phyloP scores from a whole-genome alignment of 2,888 invertebrate species.

The Hymenopus coronatus region DNA sequence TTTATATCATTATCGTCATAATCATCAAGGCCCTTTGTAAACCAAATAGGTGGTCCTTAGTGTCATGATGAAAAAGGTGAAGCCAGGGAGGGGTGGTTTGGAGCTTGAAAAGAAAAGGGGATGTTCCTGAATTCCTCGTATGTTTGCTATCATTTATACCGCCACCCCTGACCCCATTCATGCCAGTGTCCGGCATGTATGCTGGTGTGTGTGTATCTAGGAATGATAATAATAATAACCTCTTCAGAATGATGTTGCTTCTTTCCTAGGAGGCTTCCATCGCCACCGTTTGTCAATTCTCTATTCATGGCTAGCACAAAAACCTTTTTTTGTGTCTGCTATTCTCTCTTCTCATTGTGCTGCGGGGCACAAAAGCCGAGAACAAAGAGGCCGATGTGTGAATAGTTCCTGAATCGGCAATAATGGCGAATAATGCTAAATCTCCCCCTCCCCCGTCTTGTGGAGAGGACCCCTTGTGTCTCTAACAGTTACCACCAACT shows the following conservation, averaged over 20 bases:
- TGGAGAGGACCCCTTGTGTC: background rate
- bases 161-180: background rate
- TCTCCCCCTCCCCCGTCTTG: constrained; percentile 17
- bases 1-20: background rate
- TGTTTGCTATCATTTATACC: constrained; percentile 31
- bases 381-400: constrained; percentile 33
- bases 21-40: constrained; percentile 20
- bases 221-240: constrained; percentile 23
- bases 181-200: constrained; percentile 9
- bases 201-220: background rate
- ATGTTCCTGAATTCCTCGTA: constrained; percentile 3
- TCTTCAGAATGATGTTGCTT: constrained; percentile 33
- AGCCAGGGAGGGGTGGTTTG: constrained; percentile 26
- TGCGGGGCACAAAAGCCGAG: constrained; percentile 19
- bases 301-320: constrained; percentile 31
- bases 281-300: constrained; percentile 30
- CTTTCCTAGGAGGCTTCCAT: constrained; percentile 15
- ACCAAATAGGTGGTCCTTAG: constrained; percentile 30
- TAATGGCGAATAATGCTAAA: constrained; percentile 34
- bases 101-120: constrained; percentile 21
- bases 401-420: constrained; percentile 36
- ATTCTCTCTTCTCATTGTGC: background rate
- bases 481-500: background rate
- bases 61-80: constrained; percentile 4
- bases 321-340: constrained; percentile 29